These are phyloP conservation scores for Calameuta idolon DNA, from an alignment of 2,888 invertebrate genomes.

Conservation along the genomic window DNA sequence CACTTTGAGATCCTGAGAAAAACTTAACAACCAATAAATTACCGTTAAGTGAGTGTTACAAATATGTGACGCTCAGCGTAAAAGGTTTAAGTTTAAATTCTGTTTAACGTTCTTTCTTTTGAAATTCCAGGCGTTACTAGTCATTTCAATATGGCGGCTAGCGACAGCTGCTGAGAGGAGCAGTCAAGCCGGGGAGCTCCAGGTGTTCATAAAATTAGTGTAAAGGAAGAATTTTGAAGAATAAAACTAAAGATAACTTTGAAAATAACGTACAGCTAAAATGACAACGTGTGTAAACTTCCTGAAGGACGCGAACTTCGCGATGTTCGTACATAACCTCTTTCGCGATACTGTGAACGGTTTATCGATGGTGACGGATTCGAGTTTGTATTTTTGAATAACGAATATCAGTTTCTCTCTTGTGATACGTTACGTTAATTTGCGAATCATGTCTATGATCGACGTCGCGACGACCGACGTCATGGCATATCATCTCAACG, in stretches of 20 bases:
- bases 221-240: neutral
- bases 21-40: too few relatives aligned
- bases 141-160: neutral
- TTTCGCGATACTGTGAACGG: neutral
- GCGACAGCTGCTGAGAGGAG: neutral
- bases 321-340: neutral
- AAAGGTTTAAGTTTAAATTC: neutral
- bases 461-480: conserved; percentile 1
- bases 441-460: neutral
- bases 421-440: neutral
- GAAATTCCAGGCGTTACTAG: neutral
- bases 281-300: neutral
- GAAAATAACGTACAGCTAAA: neutral
- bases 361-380: neutral
- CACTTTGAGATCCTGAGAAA: too few relatives aligned
- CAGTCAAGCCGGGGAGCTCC: neutral
- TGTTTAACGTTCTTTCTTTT: neutral
- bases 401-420: neutral
- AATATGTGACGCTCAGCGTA: too few relatives aligned
- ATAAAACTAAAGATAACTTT: neutral
- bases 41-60: too few relatives aligned
- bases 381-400: neutral
- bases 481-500: neutral
- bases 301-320: neutral
- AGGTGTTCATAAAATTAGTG: neutral